Percentiles rank a stretch among this genome's conserved stretches.
These are phyloP conservation scores for Geophilus truncorum DNA, from an alignment of 2,888 invertebrate species.

Conservation along the genomic window DNA sequence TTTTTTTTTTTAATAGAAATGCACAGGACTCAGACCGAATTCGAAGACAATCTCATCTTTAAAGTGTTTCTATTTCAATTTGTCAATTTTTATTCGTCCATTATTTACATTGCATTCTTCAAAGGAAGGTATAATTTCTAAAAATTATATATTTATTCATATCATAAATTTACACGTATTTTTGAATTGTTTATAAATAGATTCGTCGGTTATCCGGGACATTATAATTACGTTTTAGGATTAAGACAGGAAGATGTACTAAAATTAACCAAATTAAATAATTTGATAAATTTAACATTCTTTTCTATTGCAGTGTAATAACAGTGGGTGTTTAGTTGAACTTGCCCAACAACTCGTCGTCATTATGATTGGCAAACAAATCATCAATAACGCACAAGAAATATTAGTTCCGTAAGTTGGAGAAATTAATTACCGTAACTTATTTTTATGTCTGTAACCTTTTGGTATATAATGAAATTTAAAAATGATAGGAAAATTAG, in stretches of 20 bases:
- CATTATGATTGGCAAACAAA: slow-evolving; percentile 58
- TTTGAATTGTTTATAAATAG: slow-evolving; percentile 37
- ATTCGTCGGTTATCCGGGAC: slow-evolving; percentile 54
- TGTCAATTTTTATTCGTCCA: slow-evolving; percentile 59
- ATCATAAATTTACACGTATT: background rate
- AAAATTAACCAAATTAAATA: no score
- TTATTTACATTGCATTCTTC: slow-evolving; percentile 60
- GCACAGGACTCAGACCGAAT: slow-evolving; percentile 56
- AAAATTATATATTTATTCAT: no score
- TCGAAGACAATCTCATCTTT: slow-evolving; percentile 58
- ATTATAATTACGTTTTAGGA: slow-evolving; percentile 53
- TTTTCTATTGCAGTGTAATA: slow-evolving; percentile 51
- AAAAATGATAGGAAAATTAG: slow-evolving; percentile 49
- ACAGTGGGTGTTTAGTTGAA: slow-evolving; percentile 57
- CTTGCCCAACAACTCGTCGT: slow-evolving; percentile 57
- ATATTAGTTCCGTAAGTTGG: slow-evolving; percentile 53
- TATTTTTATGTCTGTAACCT: no score
- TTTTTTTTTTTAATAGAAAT: slow-evolving; percentile 45
- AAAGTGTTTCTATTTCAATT: slow-evolving; percentile 60
- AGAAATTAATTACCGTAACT: no score
- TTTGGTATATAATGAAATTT: background rate
- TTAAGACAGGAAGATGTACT: slow-evolving; percentile 56
- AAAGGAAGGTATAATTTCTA: slow-evolving; percentile 52
- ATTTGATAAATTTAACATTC: no score
- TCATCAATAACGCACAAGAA: slow-evolving; percentile 57